A percentile compares a stretch with the other conserved stretches of the same genome.
phyloP scores from a whole-genome alignment of 2,113 vertebrate species.

The Leptosomus discolor region DNA sequence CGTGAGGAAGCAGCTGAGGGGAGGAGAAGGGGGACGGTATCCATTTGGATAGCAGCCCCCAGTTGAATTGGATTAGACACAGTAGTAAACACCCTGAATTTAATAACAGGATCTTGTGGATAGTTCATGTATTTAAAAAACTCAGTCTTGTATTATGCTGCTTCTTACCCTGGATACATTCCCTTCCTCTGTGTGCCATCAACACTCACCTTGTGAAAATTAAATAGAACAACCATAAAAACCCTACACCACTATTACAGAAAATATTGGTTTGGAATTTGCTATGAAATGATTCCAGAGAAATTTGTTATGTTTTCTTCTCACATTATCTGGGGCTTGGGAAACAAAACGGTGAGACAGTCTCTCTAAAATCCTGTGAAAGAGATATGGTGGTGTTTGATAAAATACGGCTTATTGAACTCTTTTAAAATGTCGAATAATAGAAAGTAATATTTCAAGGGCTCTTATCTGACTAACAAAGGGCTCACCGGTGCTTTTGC shows the following conservation, averaged over 20 bases:
- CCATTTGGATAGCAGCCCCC: not conserved
- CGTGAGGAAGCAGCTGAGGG: not conserved
- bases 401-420: slow-evolving; percentile 4
- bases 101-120: not conserved
- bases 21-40: not conserved
- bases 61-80: not conserved
- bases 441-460: not conserved
- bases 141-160: not conserved
- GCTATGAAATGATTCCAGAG: not conserved
- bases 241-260: not conserved
- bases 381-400: not conserved
- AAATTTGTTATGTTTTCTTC: not conserved
- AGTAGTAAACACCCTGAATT: not conserved
- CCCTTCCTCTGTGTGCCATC: not conserved
- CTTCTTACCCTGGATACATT: not conserved
- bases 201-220: not conserved
- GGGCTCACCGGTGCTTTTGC: slow-evolving; percentile 8
- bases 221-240: not conserved
- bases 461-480: not conserved
- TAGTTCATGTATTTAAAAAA: not conserved
- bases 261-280: not conserved
- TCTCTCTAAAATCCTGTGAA: not conserved
- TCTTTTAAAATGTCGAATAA: not conserved
- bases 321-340: not conserved
- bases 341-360: not conserved